Evolutionary conservation across 1,140 invertebrate species (phyloP).

Genomic region (Microplitis demolitor): DNA sequence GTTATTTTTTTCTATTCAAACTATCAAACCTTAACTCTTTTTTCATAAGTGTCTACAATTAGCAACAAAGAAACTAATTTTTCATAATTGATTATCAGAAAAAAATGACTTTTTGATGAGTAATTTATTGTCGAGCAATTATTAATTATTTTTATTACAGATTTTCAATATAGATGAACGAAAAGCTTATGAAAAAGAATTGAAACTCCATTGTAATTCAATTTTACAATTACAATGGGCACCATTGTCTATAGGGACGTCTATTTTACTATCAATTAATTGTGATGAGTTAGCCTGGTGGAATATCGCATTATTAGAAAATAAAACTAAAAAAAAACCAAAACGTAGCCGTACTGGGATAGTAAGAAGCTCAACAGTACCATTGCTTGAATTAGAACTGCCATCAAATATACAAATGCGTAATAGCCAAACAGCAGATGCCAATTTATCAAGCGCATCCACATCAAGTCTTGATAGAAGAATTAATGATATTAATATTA

Average conservation of each 20-base stretch:
- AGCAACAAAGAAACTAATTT: too few species aligned
- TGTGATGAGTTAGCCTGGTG: constrained; percentile 52
- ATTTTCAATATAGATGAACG: constrained; percentile 40
- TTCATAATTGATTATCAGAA: too few species aligned
- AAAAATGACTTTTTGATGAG: too few species aligned
- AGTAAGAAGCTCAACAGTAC: constrained; percentile 41
- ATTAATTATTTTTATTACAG: constrained; percentile 36
- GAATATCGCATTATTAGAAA: constrained; percentile 42
- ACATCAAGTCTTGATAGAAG: background rate
- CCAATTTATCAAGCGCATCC: background rate
- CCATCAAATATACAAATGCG: constrained; percentile 34
- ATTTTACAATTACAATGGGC: constrained; percentile 52
- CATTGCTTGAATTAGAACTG: constrained; percentile 35
- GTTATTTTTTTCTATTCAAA: background rate
- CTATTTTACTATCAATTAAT: constrained; percentile 49
- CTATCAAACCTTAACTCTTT: background rate
- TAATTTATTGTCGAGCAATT: too few species aligned
- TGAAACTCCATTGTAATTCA: constrained; percentile 42
- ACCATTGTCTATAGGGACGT: constrained; percentile 34
- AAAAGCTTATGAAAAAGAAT: constrained; percentile 6
- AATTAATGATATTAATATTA: too few species aligned
- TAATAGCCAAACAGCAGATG: constrained; percentile 22
- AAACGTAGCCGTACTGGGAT: constrained; percentile 44
- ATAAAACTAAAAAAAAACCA: constrained; percentile 28
- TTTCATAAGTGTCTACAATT: too few species aligned